Evolutionary conservation across 1,140 invertebrate genomes (phyloP).

Genomic region (Propsilocerus akamusi): DNA sequence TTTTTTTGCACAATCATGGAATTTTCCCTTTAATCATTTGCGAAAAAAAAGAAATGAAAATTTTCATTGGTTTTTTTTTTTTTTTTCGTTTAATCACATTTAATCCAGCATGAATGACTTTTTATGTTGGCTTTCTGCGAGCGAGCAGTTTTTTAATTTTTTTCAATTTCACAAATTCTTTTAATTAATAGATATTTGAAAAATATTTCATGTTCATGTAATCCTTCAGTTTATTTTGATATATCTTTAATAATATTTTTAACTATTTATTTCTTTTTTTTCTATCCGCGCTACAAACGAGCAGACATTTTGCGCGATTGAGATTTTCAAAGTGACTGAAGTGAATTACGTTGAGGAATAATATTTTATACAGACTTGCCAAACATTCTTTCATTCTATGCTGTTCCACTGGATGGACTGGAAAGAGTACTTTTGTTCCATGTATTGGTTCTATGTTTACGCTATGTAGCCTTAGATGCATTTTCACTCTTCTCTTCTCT

Average conservation of each 20-base stretch:
- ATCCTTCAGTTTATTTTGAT: background rate
- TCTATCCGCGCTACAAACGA: background rate
- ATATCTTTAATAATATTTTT: background rate
- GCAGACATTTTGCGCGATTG: too few relatives aligned
- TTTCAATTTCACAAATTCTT: background rate
- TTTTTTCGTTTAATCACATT: constrained; percentile 1
- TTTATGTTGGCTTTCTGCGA: too few relatives aligned
- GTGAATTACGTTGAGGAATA: too few relatives aligned
- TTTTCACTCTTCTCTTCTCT: too few relatives aligned
- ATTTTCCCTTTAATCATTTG: background rate
- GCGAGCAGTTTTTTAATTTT: background rate
- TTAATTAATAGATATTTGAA: background rate
- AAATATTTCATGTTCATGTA: background rate
- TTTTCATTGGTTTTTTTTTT: background rate
- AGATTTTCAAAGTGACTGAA: too few relatives aligned
- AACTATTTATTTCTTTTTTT: background rate
- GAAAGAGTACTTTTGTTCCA: too few relatives aligned
- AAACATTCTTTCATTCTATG: too few relatives aligned
- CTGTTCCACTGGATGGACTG: too few relatives aligned
- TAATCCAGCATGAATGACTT: background rate
- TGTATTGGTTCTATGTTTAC: too few relatives aligned
- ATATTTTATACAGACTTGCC: too few relatives aligned
- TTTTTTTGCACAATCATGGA: background rate
- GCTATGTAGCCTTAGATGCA: too few relatives aligned
- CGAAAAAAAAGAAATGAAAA: background rate